These are phyloP conservation scores for Oeneis ivallda DNA, from an alignment of 2,888 invertebrate species.

Conservation along the genomic window DNA sequence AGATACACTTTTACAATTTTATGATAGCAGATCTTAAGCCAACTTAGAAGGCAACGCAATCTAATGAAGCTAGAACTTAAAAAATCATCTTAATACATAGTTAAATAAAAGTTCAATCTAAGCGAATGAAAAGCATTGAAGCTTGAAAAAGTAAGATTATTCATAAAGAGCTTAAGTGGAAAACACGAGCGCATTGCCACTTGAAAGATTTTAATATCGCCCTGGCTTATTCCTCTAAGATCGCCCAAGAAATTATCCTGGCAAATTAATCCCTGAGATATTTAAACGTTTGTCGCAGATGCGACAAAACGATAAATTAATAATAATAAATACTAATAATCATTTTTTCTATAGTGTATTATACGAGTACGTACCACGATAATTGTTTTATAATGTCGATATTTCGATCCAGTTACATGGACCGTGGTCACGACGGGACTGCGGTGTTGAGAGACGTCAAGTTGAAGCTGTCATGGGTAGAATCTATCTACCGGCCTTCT, in stretches of 20 bases:
- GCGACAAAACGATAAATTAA: not conserved
- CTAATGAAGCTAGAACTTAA: not conserved
- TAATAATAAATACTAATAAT: no score
- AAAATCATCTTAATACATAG: not conserved
- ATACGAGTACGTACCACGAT: no score
- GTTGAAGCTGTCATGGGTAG: no score
- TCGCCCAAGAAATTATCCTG: slow-evolving; percentile 54
- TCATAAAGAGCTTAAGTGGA: slow-evolving; percentile 29
- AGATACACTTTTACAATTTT: no score
- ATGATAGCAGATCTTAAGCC: not conserved
- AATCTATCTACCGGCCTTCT: no score
- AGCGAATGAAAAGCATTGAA: slow-evolving; percentile 7
- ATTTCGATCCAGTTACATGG: no score
- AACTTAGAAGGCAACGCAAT: not conserved
- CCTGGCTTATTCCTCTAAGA: slow-evolving; percentile 41
- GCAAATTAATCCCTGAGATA: slow-evolving; percentile 65
- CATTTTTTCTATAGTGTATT: no score
- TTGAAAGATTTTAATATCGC: slow-evolving; percentile 43
- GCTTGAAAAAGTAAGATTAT: slow-evolving; percentile 22
- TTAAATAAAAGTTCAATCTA: not conserved
- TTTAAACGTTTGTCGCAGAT: not conserved
- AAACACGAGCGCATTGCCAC: slow-evolving; percentile 37
- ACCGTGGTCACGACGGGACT: no score
- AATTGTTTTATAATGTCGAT: no score
- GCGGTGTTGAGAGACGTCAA: no score